Conservation (phyloP, 2,888 invertebrate genomes). For the Stenoptilia bipunctidactyla region DNA sequence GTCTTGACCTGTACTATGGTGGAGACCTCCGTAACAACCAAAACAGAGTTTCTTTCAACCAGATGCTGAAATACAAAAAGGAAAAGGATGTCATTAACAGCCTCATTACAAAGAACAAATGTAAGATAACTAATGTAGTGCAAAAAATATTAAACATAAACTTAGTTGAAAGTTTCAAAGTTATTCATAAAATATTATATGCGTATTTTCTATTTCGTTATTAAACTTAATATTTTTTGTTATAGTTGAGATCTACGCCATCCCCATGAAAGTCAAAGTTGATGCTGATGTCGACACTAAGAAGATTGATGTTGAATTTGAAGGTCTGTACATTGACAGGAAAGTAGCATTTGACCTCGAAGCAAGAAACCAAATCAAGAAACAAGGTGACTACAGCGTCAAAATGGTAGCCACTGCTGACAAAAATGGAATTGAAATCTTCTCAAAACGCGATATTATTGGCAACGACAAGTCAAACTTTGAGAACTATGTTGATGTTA, state of each 20-base stretch:
- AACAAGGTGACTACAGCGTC: constrained; percentile 47
- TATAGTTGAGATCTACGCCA: constrained; percentile 65
- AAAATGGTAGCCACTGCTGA: constrained; percentile 37
- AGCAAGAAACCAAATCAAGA: constrained; percentile 53
- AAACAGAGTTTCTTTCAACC: constrained; percentile 64
- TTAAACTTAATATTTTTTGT: constrained; percentile 9
- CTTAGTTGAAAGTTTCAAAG: no score
- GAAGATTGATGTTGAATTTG: constrained; percentile 66
- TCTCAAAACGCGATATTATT: constrained; percentile 69
- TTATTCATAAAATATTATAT: constrained; percentile 1
- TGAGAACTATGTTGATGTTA: constrained; percentile 69
- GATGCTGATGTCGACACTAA: constrained; percentile 72
- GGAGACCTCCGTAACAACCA: constrained; percentile 68
- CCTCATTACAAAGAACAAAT: constrained; percentile 62
- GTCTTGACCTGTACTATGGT: constrained; percentile 73
- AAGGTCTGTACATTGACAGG: constrained; percentile 70
- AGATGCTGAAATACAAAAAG: constrained; percentile 44
- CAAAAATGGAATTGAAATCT: constrained; percentile 49
- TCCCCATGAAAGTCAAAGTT: constrained; percentile 59
- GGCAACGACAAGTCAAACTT: constrained; percentile 73
- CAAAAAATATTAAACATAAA: no score
- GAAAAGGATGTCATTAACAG: constrained; percentile 46
- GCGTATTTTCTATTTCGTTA: neutral
- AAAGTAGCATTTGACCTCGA: constrained; percentile 74
- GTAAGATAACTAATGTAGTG: no score